Evolutionary conservation across 37 sponge, comb jelly and placozoan species (phyloP), one percentile per base, ranked within the genome.

Genomic region (Cliona cf. orientalis): DNA sequence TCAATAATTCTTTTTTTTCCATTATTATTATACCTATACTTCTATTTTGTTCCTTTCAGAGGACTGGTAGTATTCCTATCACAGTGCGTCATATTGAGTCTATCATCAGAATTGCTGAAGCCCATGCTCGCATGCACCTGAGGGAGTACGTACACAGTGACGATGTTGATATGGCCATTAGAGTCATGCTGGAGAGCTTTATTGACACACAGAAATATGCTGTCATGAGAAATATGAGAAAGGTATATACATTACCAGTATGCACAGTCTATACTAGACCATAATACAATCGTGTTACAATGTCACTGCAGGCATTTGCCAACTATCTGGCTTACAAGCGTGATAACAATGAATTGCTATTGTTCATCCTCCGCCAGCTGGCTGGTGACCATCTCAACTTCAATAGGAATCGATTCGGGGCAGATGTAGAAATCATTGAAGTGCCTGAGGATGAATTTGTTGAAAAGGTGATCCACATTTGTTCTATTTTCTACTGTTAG

Each of bases 161-260:
- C 72, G 99, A 99, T 66, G 92, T 99, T 38, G 94, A 99, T 81
- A 99, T 99, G 90, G 99, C 99, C 45, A 96, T 99, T 32, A 88
- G 99, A 26, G 92, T 96, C 5, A 85, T 94, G 91, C 90, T 99
- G 83, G 99, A 99, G 91, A 96, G 99, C 74, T 99, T 99, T 86
- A 99, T 99, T 62, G 99, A 99, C 85, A 96, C 99, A 21, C 99
- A 99, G 91, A 99, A 99, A 72, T 96, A 82, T 77, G 90, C 99
- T 32, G 97, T 99, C 40, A 99, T 99, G 99, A 86, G 93, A 44
- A 96, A 92, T 42, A 99, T 99, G 99, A 87, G 89, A 46, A 97
- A 97, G 96, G 96, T 95, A 35, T 2, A 12, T 4, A n/a, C 1
- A 71, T 45, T 39, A 40, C 26, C 28, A 76, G 69, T 68, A 49